A percentile compares a stretch with the other conserved stretches of the same genome.
Evolutionary conservation across 2,888 invertebrate species (phyloP).

Genomic region (Drosophila testacea): DNA sequence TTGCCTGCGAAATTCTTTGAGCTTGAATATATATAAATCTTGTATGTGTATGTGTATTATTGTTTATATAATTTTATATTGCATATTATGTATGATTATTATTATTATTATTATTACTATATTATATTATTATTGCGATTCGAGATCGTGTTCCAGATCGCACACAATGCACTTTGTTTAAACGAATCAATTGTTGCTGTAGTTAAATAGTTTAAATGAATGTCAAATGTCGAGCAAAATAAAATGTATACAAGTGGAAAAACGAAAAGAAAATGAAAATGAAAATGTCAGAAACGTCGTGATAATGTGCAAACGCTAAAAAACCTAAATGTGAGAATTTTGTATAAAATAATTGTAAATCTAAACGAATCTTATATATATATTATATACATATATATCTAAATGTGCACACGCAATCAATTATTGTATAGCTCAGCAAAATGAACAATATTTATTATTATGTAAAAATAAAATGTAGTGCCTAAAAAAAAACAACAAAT

Average conservation of each 20-base stretch:
- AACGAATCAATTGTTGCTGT: slow-evolving; percentile 74
- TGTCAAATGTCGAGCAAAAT: slow-evolving; percentile 58
- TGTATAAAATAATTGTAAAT: slow-evolving; percentile 76
- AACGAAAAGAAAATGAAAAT: slow-evolving; percentile 22
- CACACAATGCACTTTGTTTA: slow-evolving; percentile 71
- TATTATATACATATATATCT: slow-evolving; percentile 28
- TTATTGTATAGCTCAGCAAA: slow-evolving; percentile 66
- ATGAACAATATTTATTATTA: slow-evolving; percentile 80
- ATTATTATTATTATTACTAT: slow-evolving; percentile 44
- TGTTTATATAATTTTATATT: slow-evolving; percentile 73
- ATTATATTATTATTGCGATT: slow-evolving; percentile 69
- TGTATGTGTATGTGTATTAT: slow-evolving; percentile 73
- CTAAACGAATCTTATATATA: slow-evolving; percentile 62
- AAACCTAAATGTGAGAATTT: slow-evolving; percentile 78
- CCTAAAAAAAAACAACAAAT: slow-evolving; percentile 37
- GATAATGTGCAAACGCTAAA: slow-evolving; percentile 72
- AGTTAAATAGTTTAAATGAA: slow-evolving; percentile 75
- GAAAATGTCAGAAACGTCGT: slow-evolving; percentile 66
- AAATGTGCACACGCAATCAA: slow-evolving; percentile 44
- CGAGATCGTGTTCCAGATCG: slow-evolving; percentile 39
- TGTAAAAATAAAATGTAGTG: slow-evolving; percentile 61
- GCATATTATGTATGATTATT: slow-evolving; percentile 64
- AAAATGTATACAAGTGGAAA: slow-evolving; percentile 18
- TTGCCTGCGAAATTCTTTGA: slow-evolving; percentile 49
- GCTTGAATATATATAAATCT: slow-evolving; percentile 51